Base-by-base conservation (phyloP, 2,113 vertebrate species). In the Corapipo altera region DNA sequence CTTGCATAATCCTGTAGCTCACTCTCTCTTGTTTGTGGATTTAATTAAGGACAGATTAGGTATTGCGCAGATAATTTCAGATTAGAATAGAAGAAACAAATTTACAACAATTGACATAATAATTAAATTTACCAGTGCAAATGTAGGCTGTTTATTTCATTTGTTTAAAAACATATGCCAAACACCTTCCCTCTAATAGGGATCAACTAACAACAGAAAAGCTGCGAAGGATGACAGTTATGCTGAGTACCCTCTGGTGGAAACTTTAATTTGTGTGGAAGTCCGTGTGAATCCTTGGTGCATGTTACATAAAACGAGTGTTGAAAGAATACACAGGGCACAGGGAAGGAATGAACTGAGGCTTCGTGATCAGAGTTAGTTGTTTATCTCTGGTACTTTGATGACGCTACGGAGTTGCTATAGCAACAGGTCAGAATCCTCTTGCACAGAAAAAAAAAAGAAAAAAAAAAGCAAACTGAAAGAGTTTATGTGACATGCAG, bases 381-480 rank as follows among this genome's bases (percentile, higher is more conserved):
- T 64, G 12, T 46, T 83, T 66, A 35, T 75, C 17, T 70, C 65
- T 91, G 41, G 32, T 75, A 72, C 55, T 37, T 33, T 28, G 39
- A 64, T 30, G 55, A 59, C 41, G 48, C 57, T 65, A 84, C 1
- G 0, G 28, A 75, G 76, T 81, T 92, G 76, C 91, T 92, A 88
- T 24, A 91, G 86, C 67, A 96, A 95, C 16, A 30, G 43, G 59
- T 15, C 37, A 91, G 48, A 86, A 80, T 5, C 2, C 7, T 81
- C 48, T 6, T 30, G 26, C 5, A 12, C 7, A 54, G 18, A 14
- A 55, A 69, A 77, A 65, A n/a, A 3, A 1, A 5, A 32, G 4
- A 4, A 11, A 2, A 6, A 6, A 39, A 48, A 54, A 9, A 1
- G 0, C 2, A 24, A 71, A 55, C 5, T 0, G 0, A n/a, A 64